These are phyloP conservation scores for Triplophysa dalaica DNA, from an alignment of 2,113 vertebrate genomes.

Conservation along the genomic window DNA sequence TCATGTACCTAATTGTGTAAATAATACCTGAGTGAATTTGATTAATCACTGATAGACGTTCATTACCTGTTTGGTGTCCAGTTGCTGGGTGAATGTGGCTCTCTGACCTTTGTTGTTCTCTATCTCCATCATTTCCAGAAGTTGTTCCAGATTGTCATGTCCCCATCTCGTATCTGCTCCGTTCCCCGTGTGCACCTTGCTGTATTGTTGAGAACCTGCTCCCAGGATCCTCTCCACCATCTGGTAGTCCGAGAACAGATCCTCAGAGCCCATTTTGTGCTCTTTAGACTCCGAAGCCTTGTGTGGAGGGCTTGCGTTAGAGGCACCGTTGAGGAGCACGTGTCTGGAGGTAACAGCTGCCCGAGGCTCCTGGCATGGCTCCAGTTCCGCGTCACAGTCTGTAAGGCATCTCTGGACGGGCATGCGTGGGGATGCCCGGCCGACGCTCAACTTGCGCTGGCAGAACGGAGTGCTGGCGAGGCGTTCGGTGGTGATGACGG, in stretches of 20 bases:
- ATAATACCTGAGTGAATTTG: not conserved
- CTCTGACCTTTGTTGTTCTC: constrained; percentile 75
- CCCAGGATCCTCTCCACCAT: constrained; percentile 82
- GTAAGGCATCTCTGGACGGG: constrained; percentile 76
- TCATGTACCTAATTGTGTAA: not conserved
- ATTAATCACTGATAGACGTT: not conserved
- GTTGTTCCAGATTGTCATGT: constrained; percentile 71
- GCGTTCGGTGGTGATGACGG: constrained; percentile 61
- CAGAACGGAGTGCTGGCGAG: constrained; percentile 66
- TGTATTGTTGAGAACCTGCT: constrained; percentile 55
- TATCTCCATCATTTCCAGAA: constrained; percentile 78
- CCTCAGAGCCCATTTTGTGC: constrained; percentile 57
- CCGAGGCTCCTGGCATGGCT: constrained; percentile 56
- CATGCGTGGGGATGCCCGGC: constrained; percentile 61
- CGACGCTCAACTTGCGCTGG: constrained; percentile 70
- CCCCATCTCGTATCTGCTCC: constrained; percentile 18
- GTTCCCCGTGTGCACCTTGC: constrained; percentile 27
- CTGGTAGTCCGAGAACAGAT: constrained; percentile 80
- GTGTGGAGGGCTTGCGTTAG: not conserved
- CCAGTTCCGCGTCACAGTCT: constrained; percentile 67
- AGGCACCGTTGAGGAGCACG: constrained; percentile 7
- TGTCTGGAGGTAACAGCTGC: constrained; percentile 11
- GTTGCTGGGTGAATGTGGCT: constrained; percentile 56
- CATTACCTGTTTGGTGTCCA: constrained; percentile 66
- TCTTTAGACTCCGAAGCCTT: constrained; percentile 32